These are phyloP conservation scores for Drosophila nebulosa DNA, from an alignment of 1,140 invertebrate genomes.

Conservation along the genomic window DNA sequence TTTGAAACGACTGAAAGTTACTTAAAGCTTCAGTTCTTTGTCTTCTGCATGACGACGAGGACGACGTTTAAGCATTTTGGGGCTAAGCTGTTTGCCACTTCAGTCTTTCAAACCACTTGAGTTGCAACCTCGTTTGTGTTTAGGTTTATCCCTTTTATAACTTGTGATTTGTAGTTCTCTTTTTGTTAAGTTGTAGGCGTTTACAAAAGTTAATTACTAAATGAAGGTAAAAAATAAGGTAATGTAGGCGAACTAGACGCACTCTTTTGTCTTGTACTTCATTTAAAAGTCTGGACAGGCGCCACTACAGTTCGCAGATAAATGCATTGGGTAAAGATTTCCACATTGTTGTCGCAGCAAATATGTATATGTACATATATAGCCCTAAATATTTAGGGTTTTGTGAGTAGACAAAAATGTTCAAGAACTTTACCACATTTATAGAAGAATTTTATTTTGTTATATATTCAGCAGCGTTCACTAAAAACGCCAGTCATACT, in stretches of 20 bases:
- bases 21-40: constrained; percentile 19
- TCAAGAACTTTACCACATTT: constrained; percentile 67
- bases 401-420: constrained; percentile 41
- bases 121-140: constrained; percentile 14
- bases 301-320: constrained; percentile 52
- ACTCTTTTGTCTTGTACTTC: constrained; percentile 17
- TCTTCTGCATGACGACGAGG: constrained; percentile 1
- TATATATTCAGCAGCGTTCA: no score
- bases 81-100: background rate
- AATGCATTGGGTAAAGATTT: constrained; percentile 54
- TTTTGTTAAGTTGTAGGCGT: constrained; percentile 26
- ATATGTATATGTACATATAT: no score
- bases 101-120: constrained; percentile 28
- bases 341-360: constrained; percentile 51
- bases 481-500: no score
- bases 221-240: constrained; percentile 13
- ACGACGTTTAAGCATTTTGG: background rate
- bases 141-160: background rate
- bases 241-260: constrained; percentile 29
- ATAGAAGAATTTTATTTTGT: no score
- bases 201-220: constrained; percentile 59
- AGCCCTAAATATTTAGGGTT: constrained; percentile 8
- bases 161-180: background rate
- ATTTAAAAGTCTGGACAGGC: constrained; percentile 11
- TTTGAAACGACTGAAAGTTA: constrained; percentile 24